Conservation (phyloP, 1,140 invertebrate genomes). For the Geopemphigus sp. region DNA sequence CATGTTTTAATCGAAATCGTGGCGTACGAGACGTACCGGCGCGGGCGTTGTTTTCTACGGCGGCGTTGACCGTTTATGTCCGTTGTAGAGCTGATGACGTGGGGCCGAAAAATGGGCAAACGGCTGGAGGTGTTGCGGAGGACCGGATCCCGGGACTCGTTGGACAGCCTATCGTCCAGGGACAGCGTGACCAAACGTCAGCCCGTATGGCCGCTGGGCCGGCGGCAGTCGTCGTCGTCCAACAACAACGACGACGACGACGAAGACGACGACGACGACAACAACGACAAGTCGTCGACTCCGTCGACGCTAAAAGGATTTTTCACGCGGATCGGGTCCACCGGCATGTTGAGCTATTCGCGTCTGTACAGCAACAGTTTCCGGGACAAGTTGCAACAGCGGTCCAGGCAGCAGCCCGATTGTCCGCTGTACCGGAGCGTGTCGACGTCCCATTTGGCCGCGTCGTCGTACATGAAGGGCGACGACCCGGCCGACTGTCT, state of each 20-base stretch:
- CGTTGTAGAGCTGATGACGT: conserved; percentile 69
- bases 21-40: too few species aligned
- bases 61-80: too few species aligned
- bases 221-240: conserved; percentile 22
- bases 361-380: conserved; percentile 45
- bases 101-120: conserved; percentile 75
- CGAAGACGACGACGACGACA: too few species aligned
- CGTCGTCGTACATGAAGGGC: conserved; percentile 70
- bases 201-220: conserved; percentile 7
- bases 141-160: conserved; percentile 63
- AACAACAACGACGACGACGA: too few species aligned
- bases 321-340: conserved; percentile 72
- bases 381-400: conserved; percentile 57
- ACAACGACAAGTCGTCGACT: conserved; percentile 57
- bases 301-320: conserved; percentile 71
- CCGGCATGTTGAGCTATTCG: conserved; percentile 67
- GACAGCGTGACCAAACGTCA: conserved; percentile 56
- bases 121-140: conserved; percentile 74
- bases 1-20: too few species aligned
- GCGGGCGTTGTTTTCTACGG: too few species aligned
- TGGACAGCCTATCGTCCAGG: conserved; percentile 53
- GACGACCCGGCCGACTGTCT: conserved; percentile 76
- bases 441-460: conserved; percentile 70
- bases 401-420: conserved; percentile 56
- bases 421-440: conserved; percentile 67